A percentile compares a stretch with the other conserved stretches of the same genome.
phyloP scores from a whole-genome alignment of 2,888 invertebrate genomes.

The Ditula angustiorana region DNA sequence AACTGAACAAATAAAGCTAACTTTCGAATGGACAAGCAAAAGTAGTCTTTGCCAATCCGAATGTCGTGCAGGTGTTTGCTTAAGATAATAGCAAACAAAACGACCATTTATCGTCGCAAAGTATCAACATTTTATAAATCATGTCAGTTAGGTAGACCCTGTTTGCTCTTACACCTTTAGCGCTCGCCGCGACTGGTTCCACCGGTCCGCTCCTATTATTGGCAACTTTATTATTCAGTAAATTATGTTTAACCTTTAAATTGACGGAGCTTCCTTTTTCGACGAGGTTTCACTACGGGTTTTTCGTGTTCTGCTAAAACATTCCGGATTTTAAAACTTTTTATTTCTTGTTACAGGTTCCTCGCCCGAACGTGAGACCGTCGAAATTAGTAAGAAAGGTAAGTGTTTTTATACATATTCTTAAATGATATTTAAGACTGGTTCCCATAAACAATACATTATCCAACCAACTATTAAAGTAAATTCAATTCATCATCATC shows the following conservation, averaged over 20 bases:
- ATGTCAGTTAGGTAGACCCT: slow-evolving; percentile 51
- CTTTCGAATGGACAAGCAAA: slow-evolving; percentile 17
- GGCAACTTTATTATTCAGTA: slow-evolving; percentile 64
- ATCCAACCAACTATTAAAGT: too few relatives aligned
- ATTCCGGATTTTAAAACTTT: slow-evolving; percentile 11
- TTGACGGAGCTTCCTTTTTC: slow-evolving; percentile 59
- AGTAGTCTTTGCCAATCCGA: slow-evolving; percentile 17
- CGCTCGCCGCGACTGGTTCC: slow-evolving; percentile 40
- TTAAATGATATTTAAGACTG: too few relatives aligned
- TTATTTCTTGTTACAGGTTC: slow-evolving; percentile 69
- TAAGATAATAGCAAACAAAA: slow-evolving; percentile 18
- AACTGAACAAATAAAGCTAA: too few relatives aligned
- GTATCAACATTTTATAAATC: slow-evolving; percentile 39
- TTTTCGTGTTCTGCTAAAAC: slow-evolving; percentile 29
- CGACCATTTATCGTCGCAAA: slow-evolving; percentile 25
- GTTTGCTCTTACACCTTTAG: slow-evolving; percentile 65
- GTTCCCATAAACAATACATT: too few relatives aligned
- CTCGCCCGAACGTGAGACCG: slow-evolving; percentile 72
- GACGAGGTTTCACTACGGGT: slow-evolving; percentile 37
- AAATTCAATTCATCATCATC: too few relatives aligned
- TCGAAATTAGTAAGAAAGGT: slow-evolving; percentile 80
- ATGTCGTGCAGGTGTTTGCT: slow-evolving; percentile 25
- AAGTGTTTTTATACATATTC: slow-evolving; percentile 47
- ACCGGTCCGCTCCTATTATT: slow-evolving; percentile 66
- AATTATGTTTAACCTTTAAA: slow-evolving; percentile 67